These are phyloP conservation scores for Noturus placidus DNA, from an alignment of 2,113 vertebrate species.

Conservation along the genomic window DNA sequence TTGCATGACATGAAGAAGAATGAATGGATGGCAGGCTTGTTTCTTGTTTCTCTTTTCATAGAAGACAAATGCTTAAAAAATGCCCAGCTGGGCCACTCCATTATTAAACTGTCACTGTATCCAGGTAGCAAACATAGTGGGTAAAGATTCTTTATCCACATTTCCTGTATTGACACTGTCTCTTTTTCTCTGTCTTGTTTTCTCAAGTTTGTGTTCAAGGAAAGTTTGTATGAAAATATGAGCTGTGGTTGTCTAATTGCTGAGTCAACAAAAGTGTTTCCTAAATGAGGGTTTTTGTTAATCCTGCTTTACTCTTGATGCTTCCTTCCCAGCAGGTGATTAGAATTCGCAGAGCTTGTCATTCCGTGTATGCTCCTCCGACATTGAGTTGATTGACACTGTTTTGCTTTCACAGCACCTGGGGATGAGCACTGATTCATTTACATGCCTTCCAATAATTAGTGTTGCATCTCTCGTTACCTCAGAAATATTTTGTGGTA, in stretches of 20 bases:
- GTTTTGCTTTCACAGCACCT: conserved; percentile 48
- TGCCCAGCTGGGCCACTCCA: conserved; percentile 32
- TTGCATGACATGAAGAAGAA: conserved; percentile 16
- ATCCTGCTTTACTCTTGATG: conserved; percentile 24
- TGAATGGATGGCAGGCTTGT: conserved; percentile 12
- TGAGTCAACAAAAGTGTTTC: conserved; percentile 50
- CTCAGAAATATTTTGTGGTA: conserved; percentile 35
- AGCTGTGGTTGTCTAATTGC: conserved; percentile 38
- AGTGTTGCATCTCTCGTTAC: conserved; percentile 40
- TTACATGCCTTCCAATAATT: conserved; percentile 59
- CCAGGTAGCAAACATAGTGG: conserved; percentile 29
- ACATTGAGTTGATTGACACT: conserved; percentile 57
- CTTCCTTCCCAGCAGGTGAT: conserved; percentile 48
- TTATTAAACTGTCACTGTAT: conserved; percentile 47
- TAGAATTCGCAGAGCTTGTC: conserved; percentile 52
- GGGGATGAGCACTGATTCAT: conserved; percentile 51
- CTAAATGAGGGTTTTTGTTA: conserved; percentile 48
- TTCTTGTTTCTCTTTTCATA: conserved; percentile 23
- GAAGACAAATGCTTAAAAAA: conserved; percentile 24
- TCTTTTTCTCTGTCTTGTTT: conserved; percentile 10
- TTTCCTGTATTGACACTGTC: conserved; percentile 18
- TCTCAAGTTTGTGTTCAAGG: not conserved
- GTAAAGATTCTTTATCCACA: conserved; percentile 26
- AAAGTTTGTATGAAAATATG: conserved; percentile 20
- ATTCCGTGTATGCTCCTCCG: conserved; percentile 40